Conservation (phyloP, 2,888 invertebrate genomes). For the Alloplasta piceator region DNA sequence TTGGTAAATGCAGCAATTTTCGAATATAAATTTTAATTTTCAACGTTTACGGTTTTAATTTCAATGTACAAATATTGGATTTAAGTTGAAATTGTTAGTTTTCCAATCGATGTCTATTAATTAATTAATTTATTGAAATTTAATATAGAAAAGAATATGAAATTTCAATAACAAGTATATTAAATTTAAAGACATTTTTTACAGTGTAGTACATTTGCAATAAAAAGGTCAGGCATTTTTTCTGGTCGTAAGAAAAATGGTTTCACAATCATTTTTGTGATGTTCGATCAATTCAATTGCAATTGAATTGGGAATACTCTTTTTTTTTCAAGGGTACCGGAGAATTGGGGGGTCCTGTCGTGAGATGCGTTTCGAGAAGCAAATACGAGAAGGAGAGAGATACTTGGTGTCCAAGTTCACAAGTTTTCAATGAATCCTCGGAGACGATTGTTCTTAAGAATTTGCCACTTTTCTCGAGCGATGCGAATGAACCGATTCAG, state of each 20-base stretch:
- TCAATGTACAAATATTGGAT: too few relatives aligned
- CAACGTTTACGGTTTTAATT: too few relatives aligned
- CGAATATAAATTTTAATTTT: too few relatives aligned
- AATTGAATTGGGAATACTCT: neutral
- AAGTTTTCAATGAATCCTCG: constrained; percentile 64
- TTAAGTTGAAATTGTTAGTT: too few relatives aligned
- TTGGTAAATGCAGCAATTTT: too few relatives aligned
- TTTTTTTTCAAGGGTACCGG: constrained; percentile 16
- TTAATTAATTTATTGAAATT: constrained; percentile 16
- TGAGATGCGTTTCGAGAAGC: constrained; percentile 72
- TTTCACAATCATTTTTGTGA: neutral
- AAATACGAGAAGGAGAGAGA: constrained; percentile 66
- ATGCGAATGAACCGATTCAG: constrained; percentile 81
- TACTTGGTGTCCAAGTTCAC: constrained; percentile 71
- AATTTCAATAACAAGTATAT: too few relatives aligned
- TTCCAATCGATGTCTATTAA: too few relatives aligned
- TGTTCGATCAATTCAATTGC: neutral
- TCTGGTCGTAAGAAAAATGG: neutral
- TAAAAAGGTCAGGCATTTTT: constrained; percentile 4
- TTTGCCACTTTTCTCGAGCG: constrained; percentile 66
- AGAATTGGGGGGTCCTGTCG: constrained; percentile 57
- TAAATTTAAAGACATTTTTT: too few relatives aligned
- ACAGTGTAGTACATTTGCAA: neutral
- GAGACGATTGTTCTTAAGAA: constrained; percentile 56
- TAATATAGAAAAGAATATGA: too few relatives aligned